Evolutionary conservation across 2,888 invertebrate genomes (phyloP).

Genomic region (Hypsopygia costalis): DNA sequence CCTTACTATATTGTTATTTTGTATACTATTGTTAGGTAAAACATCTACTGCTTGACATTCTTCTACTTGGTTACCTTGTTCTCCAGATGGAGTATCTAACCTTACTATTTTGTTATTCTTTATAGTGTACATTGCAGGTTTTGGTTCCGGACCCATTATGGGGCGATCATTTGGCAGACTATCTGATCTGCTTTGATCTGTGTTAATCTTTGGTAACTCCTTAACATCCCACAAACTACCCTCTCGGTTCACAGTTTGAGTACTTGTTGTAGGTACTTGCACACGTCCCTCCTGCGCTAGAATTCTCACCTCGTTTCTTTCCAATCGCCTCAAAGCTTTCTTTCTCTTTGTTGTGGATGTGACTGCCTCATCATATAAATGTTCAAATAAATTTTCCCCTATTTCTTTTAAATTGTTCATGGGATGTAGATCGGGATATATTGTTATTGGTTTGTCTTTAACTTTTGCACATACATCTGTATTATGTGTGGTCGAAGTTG

Average conservation of each 20-base stretch:
- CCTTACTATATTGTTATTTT: constrained; percentile 70
- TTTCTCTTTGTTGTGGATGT: constrained; percentile 62
- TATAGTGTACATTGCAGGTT: constrained; percentile 70
- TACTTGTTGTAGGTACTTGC: constrained; percentile 21
- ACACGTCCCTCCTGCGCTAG: constrained; percentile 38
- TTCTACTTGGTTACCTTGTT: constrained; percentile 18
- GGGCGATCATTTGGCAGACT: background rate
- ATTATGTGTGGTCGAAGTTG: constrained; percentile 35
- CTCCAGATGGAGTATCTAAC: constrained; percentile 41
- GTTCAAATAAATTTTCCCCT: constrained; percentile 68
- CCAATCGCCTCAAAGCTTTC: constrained; percentile 68
- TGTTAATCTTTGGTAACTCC: constrained; percentile 30
- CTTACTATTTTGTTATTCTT: constrained; percentile 72
- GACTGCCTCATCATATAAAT: constrained; percentile 46
- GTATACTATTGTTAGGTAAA: constrained; percentile 56
- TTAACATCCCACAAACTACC: constrained; percentile 71
- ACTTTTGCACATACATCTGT: constrained; percentile 31
- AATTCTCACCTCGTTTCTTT: constrained; percentile 58
- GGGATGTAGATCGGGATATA: constrained; percentile 61
- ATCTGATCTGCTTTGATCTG: constrained; percentile 16
- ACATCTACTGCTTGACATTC: constrained; percentile 33
- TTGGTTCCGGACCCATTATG: constrained; percentile 36
- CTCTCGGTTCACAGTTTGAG: constrained; percentile 29
- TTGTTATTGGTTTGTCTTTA: constrained; percentile 34
- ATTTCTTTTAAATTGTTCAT: constrained; percentile 75